phyloP scores from a whole-genome alignment of 2,888 invertebrate genomes.

The Leucophora obtusa region DNA sequence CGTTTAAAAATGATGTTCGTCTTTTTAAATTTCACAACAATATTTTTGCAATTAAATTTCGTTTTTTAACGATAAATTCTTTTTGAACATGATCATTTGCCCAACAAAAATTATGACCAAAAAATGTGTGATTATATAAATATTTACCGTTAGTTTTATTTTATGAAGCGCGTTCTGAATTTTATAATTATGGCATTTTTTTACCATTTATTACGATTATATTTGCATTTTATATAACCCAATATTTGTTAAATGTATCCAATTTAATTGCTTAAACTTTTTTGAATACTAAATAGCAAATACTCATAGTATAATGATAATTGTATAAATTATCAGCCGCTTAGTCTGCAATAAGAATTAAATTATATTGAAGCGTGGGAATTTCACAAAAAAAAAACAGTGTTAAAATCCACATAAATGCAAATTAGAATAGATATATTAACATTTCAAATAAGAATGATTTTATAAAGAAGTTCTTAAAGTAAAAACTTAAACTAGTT shows the following conservation, averaged over 20 bases:
- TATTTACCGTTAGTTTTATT: conserved; percentile 33
- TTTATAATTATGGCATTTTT: conserved; percentile 30
- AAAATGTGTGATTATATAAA: conserved; percentile 11
- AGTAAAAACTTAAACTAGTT: no score
- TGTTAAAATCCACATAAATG: conserved; percentile 41
- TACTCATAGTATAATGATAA: neutral
- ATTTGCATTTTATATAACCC: neutral
- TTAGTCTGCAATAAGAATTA: neutral
- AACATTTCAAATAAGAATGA: neutral
- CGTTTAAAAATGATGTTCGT: neutral
- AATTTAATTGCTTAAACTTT: neutral
- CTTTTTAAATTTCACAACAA: neutral
- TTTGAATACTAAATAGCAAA: neutral
- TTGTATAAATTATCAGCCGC: neutral
- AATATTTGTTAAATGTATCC: neutral
- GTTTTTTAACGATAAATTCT: conserved; percentile 4
- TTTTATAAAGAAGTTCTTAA: neutral
- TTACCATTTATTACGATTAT: conserved; percentile 22
- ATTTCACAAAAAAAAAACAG: conserved; percentile 10
- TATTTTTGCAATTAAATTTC: conserved; percentile 35
- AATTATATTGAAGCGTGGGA: conserved; percentile 50
- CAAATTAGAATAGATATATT: conserved; percentile 28
- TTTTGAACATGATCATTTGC: neutral
- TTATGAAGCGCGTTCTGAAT: conserved; percentile 9
- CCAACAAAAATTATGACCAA: neutral